These are phyloP conservation scores for Aviceda subcristata DNA, from an alignment of 2,113 vertebrate species.

Conservation along the genomic window DNA sequence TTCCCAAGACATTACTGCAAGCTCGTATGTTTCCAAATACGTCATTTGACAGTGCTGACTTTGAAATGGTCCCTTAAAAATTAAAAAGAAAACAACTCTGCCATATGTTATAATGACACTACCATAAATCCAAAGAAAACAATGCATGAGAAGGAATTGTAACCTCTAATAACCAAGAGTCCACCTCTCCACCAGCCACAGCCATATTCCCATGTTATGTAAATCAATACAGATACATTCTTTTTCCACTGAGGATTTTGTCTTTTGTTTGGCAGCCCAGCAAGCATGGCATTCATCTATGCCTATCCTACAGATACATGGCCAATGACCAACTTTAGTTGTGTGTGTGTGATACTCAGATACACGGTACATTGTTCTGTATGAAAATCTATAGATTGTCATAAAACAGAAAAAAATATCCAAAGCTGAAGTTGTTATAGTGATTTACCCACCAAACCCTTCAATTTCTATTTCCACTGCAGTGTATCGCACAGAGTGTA, in stretches of 20 bases:
- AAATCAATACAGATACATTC: neutral
- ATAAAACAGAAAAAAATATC: neutral
- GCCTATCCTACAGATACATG: neutral
- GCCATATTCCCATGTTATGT: neutral
- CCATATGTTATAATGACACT: neutral
- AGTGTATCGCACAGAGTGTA: neutral
- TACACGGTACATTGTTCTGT: neutral
- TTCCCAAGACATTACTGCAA: neutral
- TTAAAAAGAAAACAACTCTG: neutral
- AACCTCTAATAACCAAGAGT: neutral
- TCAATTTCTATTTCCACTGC: neutral
- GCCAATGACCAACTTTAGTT: neutral
- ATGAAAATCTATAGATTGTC: neutral
- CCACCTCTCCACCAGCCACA: neutral
- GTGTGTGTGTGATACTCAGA: neutral
- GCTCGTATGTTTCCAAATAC: neutral
- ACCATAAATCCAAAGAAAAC: neutral
- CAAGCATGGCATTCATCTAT: neutral
- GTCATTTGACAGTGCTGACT: constrained; percentile 14
- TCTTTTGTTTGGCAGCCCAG: neutral
- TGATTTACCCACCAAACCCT: neutral
- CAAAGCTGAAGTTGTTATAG: neutral
- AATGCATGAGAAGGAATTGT: neutral
- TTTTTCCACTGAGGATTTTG: neutral
- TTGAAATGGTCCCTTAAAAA: neutral